Conservation (phyloP, 2,113 vertebrate genomes). For the Puffinus mauretanicus region DNA sequence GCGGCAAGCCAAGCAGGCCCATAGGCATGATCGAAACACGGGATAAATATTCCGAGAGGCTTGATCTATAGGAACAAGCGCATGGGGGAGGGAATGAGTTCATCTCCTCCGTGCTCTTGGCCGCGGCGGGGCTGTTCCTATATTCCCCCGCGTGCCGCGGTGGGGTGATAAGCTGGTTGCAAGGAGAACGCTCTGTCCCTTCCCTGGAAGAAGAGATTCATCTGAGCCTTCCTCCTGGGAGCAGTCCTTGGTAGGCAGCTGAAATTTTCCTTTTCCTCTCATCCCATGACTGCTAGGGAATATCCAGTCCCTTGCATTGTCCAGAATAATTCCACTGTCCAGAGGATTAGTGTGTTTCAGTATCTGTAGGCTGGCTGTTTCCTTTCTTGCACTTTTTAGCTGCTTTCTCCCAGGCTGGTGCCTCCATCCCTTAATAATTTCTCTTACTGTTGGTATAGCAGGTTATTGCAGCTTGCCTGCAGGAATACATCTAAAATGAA, state of each 20-base stretch:
- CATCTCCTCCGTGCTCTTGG: background rate
- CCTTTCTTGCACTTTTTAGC: background rate
- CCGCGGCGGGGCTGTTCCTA: background rate
- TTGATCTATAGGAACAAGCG: background rate
- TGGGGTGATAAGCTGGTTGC: background rate
- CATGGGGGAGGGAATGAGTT: background rate
- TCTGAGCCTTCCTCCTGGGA: background rate
- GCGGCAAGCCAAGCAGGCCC: background rate
- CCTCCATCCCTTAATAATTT: background rate
- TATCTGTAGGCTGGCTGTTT: background rate
- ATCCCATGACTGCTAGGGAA: background rate
- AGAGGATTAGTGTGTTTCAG: background rate
- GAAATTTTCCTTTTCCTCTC: background rate
- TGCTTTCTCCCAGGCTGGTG: background rate
- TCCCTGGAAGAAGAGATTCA: slow-evolving; percentile 33
- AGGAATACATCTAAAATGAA: background rate
- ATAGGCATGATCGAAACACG: background rate
- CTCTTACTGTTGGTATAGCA: background rate
- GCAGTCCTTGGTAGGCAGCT: background rate
- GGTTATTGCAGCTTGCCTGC: background rate
- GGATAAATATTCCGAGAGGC: background rate
- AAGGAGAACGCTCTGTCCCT: background rate
- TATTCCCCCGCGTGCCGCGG: background rate
- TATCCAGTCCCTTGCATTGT: background rate
- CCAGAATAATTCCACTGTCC: background rate